A percentile compares a stretch with the other conserved stretches of the same genome.
Evolutionary conservation across 92 coral and sea anemone species (phyloP).

Genomic region (Galaxea fascicularis): DNA sequence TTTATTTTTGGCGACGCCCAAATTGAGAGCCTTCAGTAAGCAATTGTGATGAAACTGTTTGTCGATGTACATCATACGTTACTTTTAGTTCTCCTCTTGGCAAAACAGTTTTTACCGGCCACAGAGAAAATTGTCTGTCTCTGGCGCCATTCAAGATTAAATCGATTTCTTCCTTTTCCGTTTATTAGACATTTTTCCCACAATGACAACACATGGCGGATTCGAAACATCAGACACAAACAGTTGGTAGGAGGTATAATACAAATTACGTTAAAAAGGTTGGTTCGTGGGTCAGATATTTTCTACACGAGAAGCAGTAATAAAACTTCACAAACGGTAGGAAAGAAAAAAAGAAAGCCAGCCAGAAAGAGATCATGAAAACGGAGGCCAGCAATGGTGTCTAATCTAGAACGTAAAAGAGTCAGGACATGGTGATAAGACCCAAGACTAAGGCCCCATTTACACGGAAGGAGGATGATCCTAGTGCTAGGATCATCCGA

Average conservation of each 20-base stretch:
- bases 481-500: too few relatives aligned
- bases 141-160: too few relatives aligned
- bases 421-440: too few relatives aligned
- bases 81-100: neutral
- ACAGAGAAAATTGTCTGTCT: too few relatives aligned
- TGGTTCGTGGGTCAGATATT: neutral
- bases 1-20: neutral
- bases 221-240: neutral
- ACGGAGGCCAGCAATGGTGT: too few relatives aligned
- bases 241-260: neutral
- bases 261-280: neutral
- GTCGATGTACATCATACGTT: neutral
- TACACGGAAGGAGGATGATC: too few relatives aligned
- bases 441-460: too few relatives aligned
- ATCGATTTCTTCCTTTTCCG: too few relatives aligned
- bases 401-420: too few relatives aligned
- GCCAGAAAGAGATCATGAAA: too few relatives aligned
- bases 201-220: neutral
- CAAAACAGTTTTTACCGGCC: neutral
- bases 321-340: too few relatives aligned
- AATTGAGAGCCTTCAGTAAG: neutral
- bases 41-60: neutral
- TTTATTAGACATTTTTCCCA: neutral
- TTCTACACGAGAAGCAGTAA: neutral
- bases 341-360: too few relatives aligned